phyloP scores from a whole-genome alignment of 2,797 vertebrate species.

The Clarias fuscus region DNA sequence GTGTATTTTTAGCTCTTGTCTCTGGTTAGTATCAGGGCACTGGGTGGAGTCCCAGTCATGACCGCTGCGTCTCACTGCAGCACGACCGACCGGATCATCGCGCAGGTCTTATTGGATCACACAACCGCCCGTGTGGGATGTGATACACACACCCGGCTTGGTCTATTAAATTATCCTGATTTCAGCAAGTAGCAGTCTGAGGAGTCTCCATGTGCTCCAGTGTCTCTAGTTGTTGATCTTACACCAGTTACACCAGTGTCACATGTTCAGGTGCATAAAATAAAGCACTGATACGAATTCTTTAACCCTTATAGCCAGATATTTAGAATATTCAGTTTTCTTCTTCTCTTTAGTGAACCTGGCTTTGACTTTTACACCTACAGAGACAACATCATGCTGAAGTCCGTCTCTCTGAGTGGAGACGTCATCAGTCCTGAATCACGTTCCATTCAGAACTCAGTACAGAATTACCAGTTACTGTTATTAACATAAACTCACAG shows the following conservation, averaged over 20 bases:
- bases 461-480: not conserved
- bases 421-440: not conserved
- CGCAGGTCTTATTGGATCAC: not conserved
- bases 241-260: constrained; percentile 20
- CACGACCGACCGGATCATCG: not conserved
- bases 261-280: not conserved
- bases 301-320: not conserved
- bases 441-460: not conserved
- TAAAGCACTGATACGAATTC: not conserved
- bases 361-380: not conserved
- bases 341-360: not conserved
- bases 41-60: not conserved
- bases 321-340: not conserved
- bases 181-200: constrained; percentile 15
- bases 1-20: constrained; percentile 37
- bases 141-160: too few species aligned
- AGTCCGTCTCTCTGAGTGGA: not conserved
- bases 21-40: constrained; percentile 9
- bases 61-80: not conserved
- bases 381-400: not conserved
- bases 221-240: constrained; percentile 21
- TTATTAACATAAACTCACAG: not conserved
- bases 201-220: constrained; percentile 13
- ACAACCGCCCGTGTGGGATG: not conserved
- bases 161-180: not conserved